phyloP scores from a whole-genome alignment of 1,140 invertebrate species.

The Lepeophtheirus salmonis region DNA sequence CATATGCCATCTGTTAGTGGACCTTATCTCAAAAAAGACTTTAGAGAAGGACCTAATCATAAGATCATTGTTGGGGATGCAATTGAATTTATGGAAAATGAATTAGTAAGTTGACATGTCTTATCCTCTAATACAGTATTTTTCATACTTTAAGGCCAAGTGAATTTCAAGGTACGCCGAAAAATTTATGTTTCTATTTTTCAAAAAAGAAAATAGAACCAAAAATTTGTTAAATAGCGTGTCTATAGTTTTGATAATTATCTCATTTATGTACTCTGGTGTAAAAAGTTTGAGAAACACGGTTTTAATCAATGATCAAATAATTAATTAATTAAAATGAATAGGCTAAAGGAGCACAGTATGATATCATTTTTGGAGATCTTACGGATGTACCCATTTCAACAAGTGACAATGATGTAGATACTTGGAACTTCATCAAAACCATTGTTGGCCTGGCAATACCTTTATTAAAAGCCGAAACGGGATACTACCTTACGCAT shows the following conservation, averaged over 20 bases:
- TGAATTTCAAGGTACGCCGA: too few species aligned
- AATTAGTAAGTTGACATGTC: slow-evolving; percentile 10
- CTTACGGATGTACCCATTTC: slow-evolving; percentile 12
- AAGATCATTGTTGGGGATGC: slow-evolving; percentile 12
- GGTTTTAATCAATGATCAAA: too few species aligned
- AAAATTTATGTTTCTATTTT: too few species aligned
- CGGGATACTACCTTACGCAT: slow-evolving; percentile 9
- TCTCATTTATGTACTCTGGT: too few species aligned
- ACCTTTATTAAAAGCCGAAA: not conserved
- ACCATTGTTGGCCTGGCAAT: not conserved
- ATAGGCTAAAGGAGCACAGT: not conserved
- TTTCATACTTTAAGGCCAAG: too few species aligned
- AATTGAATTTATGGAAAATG: slow-evolving; percentile 9
- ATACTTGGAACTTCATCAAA: not conserved
- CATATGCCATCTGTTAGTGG: slow-evolving; percentile 9
- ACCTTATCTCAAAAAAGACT: not conserved
- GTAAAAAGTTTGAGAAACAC: too few species aligned
- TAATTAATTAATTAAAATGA: too few species aligned
- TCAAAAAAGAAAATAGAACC: too few species aligned
- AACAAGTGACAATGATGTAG: not conserved
- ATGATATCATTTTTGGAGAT: slow-evolving; percentile 10
- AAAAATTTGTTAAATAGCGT: too few species aligned
- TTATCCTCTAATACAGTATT: too few species aligned
- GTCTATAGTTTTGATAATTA: too few species aligned
- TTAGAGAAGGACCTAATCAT: slow-evolving; percentile 10